These are phyloP conservation scores for Saguinus midas DNA, from an alignment of 2,113 vertebrate species.

Conservation along the genomic window DNA sequence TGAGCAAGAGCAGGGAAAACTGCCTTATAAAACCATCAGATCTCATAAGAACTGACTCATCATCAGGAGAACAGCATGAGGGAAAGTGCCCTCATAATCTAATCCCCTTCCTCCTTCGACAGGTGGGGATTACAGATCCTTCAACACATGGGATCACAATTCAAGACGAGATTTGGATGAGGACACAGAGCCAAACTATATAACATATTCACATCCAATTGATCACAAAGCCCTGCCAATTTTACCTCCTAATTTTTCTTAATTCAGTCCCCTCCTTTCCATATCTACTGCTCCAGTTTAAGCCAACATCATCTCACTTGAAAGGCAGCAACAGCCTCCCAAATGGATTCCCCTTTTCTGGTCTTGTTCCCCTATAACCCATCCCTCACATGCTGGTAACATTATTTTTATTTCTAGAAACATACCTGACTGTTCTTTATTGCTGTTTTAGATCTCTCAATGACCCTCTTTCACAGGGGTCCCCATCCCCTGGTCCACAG, in stretches of 20 bases:
- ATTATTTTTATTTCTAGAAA: neutral
- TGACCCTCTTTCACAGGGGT: neutral
- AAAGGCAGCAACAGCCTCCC: neutral
- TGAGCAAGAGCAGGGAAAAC: too few relatives aligned
- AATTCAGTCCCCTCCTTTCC: neutral
- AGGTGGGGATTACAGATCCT: too few relatives aligned
- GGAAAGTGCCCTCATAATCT: too few relatives aligned
- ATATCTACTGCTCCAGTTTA: neutral
- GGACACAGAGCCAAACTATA: too few relatives aligned
- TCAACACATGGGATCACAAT: too few relatives aligned
- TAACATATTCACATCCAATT: neutral
- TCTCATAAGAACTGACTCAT: too few relatives aligned
- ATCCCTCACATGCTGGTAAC: neutral
- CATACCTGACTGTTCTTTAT: neutral
- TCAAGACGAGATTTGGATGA: too few relatives aligned
- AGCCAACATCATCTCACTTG: neutral
- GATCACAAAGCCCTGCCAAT: slow-evolving; percentile 10
- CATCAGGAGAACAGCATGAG: too few relatives aligned
- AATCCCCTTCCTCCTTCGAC: too few relatives aligned
- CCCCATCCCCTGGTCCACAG: too few relatives aligned
- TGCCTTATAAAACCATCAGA: too few relatives aligned
- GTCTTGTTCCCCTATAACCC: neutral
- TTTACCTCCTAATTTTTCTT: neutral
- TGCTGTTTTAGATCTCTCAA: neutral
- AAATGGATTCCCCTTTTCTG: neutral